These are phyloP conservation scores for Clanis bilineata DNA, from an alignment of 2,888 invertebrate species.

Conservation along the genomic window DNA sequence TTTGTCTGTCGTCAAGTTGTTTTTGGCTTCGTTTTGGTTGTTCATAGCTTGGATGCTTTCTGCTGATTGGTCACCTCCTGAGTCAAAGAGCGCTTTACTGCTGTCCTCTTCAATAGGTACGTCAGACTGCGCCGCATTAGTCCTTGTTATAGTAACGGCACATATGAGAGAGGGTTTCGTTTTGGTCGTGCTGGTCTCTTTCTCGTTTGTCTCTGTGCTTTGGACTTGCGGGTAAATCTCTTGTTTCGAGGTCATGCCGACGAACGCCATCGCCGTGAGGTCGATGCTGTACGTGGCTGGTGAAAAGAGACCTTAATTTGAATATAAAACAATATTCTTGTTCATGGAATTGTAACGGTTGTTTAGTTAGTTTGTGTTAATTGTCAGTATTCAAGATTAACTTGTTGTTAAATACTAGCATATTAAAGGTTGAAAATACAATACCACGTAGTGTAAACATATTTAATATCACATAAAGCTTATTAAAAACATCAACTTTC, in stretches of 20 bases:
- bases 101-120: constrained; percentile 67
- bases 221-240: constrained; percentile 61
- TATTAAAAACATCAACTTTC: too few species aligned
- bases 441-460: background rate
- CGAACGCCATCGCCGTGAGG: constrained; percentile 73
- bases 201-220: constrained; percentile 58
- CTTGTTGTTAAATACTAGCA: background rate
- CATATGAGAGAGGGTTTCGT: constrained; percentile 70
- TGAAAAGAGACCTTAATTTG: constrained; percentile 21
- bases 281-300: constrained; percentile 70
- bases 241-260: constrained; percentile 67
- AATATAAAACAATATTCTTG: background rate
- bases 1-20: constrained; percentile 63
- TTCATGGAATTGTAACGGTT: background rate
- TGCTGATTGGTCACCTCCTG: constrained; percentile 58
- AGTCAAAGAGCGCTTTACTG: constrained; percentile 70
- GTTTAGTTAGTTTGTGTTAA: background rate
- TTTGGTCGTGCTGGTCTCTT: constrained; percentile 56
- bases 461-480: background rate
- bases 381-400: background rate
- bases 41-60: constrained; percentile 88
- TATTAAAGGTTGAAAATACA: background rate
- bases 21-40: constrained; percentile 87
- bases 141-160: constrained; percentile 65
- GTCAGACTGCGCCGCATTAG: constrained; percentile 48